Evolutionary conservation across 2,888 invertebrate species (phyloP).

Genomic region (Drosophila kuntzei): DNA sequence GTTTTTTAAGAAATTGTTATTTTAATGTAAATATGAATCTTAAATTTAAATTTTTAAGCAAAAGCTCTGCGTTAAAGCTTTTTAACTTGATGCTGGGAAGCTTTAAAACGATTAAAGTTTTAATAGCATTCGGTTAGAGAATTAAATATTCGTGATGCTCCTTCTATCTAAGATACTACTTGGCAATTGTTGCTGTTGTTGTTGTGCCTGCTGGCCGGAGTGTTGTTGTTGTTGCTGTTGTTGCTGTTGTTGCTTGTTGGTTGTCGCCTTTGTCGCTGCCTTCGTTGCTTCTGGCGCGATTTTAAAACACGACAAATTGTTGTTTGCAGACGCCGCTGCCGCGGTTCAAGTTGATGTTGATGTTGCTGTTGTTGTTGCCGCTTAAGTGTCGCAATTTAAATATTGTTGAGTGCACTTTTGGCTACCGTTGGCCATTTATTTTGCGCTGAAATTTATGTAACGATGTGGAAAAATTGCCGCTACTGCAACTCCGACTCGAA

Average conservation of each 20-base stretch:
- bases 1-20: too few species aligned
- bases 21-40: too few species aligned
- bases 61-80: background rate
- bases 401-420: constrained; percentile 80
- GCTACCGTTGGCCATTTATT: constrained; percentile 80
- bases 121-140: constrained; percentile 11
- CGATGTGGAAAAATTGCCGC: constrained; percentile 79
- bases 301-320: constrained; percentile 79
- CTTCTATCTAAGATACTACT: background rate
- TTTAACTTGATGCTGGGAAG: background rate
- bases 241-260: constrained; percentile 40
- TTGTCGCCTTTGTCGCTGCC: constrained; percentile 64
- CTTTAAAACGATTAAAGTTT: constrained; percentile 1
- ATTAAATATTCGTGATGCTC: constrained; percentile 24
- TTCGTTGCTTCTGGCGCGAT: constrained; percentile 76
- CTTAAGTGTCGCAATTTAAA: constrained; percentile 81
- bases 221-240: background rate
- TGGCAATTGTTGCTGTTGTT: constrained; percentile 7
- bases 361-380: constrained; percentile 44
- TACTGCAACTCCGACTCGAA: constrained; percentile 54
- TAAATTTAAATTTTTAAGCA: background rate
- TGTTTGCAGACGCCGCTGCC: constrained; percentile 75
- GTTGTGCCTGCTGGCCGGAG: constrained; percentile 1
- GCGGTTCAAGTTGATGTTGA: constrained; percentile 23
- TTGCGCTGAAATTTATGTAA: constrained; percentile 78